Base-by-base conservation (phyloP, 2,113 vertebrate genomes). In the Antennarius striatus region DNA sequence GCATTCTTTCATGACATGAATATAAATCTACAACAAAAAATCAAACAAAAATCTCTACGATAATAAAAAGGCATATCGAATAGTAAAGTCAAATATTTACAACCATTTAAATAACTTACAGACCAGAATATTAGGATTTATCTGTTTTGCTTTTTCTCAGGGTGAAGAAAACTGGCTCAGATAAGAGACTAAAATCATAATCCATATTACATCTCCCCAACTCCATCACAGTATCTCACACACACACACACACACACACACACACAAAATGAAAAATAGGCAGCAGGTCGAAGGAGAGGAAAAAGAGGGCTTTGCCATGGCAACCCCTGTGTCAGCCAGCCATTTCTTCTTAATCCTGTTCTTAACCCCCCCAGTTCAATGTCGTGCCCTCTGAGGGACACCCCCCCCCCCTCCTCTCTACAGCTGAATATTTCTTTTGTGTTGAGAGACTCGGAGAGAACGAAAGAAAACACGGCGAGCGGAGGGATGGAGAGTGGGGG, bases 341-440 rank as follows among this genome's bases (percentile, higher is more conserved):
- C 87, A 92, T 91, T 92, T 85, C 73, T 85, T 83, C 91, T 92
- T 89, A 91, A 91, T 79, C 79, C 83, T 36, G 32, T 36, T 36
- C 32, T 36, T 36, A 36, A 36, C 32, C 84, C 82, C 80, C 88
- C 88, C 83, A 88, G 92, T 91, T 92, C 90, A 91, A 83, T 89
- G 80, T 82, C 4, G 67, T 86, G 89, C 87, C 89, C 86, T 88
- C 80, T 68, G 71, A 74, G 75, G 80, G 83, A 91, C 89, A 89
- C 90, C 88, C 49, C n/a, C 49, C n/a, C 16, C 57, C 43, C 7
- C 84, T 79, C 7, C 84, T 79, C 88, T 91, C 87, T 69, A 84
- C 68, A 85, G 70, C 90, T 84, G 92, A 94, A 93, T 84, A 90
- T 91, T 93, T 91, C 85, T 87, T 90, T 91, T 90, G 88, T 90